Base-by-base conservation (phyloP, 2,888 invertebrate genomes). In the Teinopalpus imperialis region DNA sequence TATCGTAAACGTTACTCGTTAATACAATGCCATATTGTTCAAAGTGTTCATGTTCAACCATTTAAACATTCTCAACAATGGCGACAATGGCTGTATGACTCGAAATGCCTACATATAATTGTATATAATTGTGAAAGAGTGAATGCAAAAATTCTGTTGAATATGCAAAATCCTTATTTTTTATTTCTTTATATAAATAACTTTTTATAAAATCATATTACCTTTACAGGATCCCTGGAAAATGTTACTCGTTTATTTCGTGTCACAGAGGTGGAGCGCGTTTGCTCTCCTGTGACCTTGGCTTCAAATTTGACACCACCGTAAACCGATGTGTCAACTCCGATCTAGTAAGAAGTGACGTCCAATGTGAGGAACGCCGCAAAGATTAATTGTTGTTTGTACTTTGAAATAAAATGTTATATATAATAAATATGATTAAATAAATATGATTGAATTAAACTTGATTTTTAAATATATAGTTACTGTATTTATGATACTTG, bases 201-300 rank as follows among this genome's bases (percentile, higher is more conserved):
- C 16, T 3, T 3, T 3, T 2, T 16, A 3, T 16, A 4, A 4
- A 16, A 16, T 16, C 2, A 16, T 16, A 4, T 16, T 21, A 2
- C n/a, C 6, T 40, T 54, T 53, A 0, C 62, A 82, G 81, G 36
- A 69, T 70, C 52, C 66, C 68, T 13, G 62, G 55, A 5, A 67
- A 70, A 46, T 81, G 81, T 63, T 67, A 54, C 58, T 66, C 66
- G 44, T 82, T 81, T 69, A 78, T 61, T 68, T 69, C 77, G 0
- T 81, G 82, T 49, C 53, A 66, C 30, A 41, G 48, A 1, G 77
- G 79, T 0, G 59, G 49, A 3, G 68, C 74, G 0, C 71, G 77
- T 2, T 59, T 81, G 7, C 63, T 82, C 12, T 65, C 66, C 32
- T 81, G 82, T 34, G 81, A 82, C 51, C 31, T 56, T 1, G 81